phyloP scores from a whole-genome alignment of 2,797 vertebrate species.

The Parotocinclus haroldoi region DNA sequence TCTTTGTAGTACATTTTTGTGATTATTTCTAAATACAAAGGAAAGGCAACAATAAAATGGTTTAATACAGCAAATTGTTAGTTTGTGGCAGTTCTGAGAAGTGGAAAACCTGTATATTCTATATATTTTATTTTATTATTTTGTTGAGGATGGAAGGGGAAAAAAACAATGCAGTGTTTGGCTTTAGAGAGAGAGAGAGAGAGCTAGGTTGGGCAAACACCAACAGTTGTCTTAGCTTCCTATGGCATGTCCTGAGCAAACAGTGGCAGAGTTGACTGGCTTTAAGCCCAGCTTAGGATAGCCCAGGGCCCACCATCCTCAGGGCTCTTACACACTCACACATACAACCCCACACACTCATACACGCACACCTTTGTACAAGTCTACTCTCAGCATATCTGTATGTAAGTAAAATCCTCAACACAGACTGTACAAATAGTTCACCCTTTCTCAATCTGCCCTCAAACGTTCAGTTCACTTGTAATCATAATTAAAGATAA shows the following conservation, averaged over 20 bases:
- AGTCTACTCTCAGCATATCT: neutral
- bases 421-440: neutral
- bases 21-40: too few species aligned
- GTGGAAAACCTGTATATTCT: slow-evolving; percentile 8
- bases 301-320: slow-evolving; percentile 33
- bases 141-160: slow-evolving; percentile 14
- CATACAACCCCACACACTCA: slow-evolving; percentile 34
- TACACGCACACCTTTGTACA: slow-evolving; percentile 25
- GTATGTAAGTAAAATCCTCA: neutral
- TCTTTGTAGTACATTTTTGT: neutral
- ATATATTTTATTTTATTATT: too few species aligned
- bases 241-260: slow-evolving; percentile 80
- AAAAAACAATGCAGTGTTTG: slow-evolving; percentile 24
- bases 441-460: neutral
- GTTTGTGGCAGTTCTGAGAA: slow-evolving; percentile 28
- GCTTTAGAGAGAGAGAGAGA: slow-evolving; percentile 35
- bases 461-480: neutral
- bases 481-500: neutral
- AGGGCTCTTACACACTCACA: slow-evolving; percentile 21
- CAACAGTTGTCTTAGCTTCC: slow-evolving; percentile 79
- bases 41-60: neutral
- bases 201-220: slow-evolving; percentile 73
- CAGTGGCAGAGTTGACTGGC: slow-evolving; percentile 69
- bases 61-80: neutral
- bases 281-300: slow-evolving; percentile 57